Base-by-base conservation (phyloP, 2,797 vertebrate species). In the Scomberomorus guttatus region DNA sequence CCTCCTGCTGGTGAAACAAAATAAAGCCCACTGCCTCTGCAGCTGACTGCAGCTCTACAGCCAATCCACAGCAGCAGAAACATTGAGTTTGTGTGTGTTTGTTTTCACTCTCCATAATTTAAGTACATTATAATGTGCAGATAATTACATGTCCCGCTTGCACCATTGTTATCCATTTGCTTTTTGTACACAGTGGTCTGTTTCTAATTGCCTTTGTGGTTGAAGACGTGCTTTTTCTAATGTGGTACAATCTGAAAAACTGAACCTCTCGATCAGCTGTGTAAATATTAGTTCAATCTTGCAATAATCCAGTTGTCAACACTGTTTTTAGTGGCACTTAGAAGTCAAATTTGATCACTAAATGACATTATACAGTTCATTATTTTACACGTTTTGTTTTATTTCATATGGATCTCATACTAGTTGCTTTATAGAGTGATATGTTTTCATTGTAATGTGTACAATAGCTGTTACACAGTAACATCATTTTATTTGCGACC, bases 1-100 rank as follows among this genome's bases (percentile, higher is more conserved):
- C 92, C 94, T 64, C 91, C 95, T 48, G 70, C 94, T 7, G 86
- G 88, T 57, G 93, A 95, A 80, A 83, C 87, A 29, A 95, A 95
- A 87, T 95, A 77, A 93, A 61, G n/a, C 58, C 32, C 50, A 3
- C 17, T 50, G 58, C 79, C 25, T 34, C 79, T 61, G 32, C 74
- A 75, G 44, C 70, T 64, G 24, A 58, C 62, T 44, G 39, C 59
- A 65, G n/a, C 69, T 73, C 59, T 32, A 32, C 66, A 55, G 66
- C 78, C 75, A 59, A 42, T 83, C 68, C 77, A 75, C 87, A 80
- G 70, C 63, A 80, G 60, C 78, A 72, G 56, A 83, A 82, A 81
- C 77, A 51, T 42, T 10, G 37, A 58, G 62, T 79, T 71, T 84
- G 39, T 75, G 55, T 78, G 63, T 77, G 22, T 72, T 81, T 62